Evolutionary conservation across 2,113 vertebrate genomes (phyloP), one percentile per base, ranked within the genome.

Genomic region (Gyps fulvus): DNA sequence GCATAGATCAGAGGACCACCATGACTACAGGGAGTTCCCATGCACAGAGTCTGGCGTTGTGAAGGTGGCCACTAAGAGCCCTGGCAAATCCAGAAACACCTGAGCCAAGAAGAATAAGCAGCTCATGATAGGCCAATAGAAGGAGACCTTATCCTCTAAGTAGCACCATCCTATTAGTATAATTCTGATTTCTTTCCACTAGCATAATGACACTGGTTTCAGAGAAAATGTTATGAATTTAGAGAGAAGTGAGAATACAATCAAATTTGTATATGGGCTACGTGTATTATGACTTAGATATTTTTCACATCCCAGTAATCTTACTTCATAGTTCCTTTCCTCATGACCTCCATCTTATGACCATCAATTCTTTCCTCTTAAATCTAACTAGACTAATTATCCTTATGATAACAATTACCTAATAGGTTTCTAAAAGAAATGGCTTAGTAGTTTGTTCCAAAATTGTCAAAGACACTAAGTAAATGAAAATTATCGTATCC

Each of bases 351-450:
- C 47, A 10, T 91, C 54, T 89, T 83, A 90, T 58, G 91, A 88
- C 89, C 90, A 91, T 88, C 71, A 94, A 65, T 95, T 96, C 65
- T 91, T 92, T 91, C 78, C 61, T 92, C 85, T 91, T 91, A 96
- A 95, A 97, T 87, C 89, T 90, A 57, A 84, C 70, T 72, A 84
- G 86, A 77, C 71, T 93, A 93, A 95, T 94, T 95, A 69, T 87
- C 40, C 59, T 93, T 91, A 84, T 7, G 5, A 84, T 93, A 95
- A 93, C 90, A 97, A 96, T 95, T 97, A 87, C 78, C 81, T 96
- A 96, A 96, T 95, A 96, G 76, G 42, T 94, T 97, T 97, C 52
- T 94, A 82, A 78, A 95, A 97, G 69, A 93, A 95, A 95, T 79
- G 26, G 70, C 45, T 86, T 87, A 88, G 40, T 91, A 95, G 91